phyloP scores from a whole-genome alignment of 2,888 invertebrate genomes.

The Dasysyrphus albostriatus region DNA sequence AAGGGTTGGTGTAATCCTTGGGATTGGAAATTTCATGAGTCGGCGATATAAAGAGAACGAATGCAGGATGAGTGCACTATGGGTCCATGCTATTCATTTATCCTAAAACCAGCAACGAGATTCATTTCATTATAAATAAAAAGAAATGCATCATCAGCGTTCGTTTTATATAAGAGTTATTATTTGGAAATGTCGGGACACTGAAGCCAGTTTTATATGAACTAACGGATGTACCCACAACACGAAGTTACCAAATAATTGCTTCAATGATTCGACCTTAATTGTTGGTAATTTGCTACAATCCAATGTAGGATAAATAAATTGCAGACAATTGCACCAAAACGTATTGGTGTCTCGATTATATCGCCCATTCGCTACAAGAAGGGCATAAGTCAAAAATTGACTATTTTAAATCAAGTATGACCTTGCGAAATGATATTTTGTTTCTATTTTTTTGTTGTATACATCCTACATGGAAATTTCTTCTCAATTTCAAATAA shows the following conservation, averaged over 20 bases:
- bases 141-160: slow-evolving; percentile 63
- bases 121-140: slow-evolving; percentile 59
- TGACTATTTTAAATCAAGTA: too few species aligned
- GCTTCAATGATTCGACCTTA: slow-evolving; percentile 53
- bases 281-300: slow-evolving; percentile 52
- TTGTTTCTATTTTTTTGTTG: too few species aligned
- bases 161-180: slow-evolving; percentile 46
- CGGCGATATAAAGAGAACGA: slow-evolving; percentile 51
- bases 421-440: too few species aligned
- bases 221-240: slow-evolving; percentile 5
- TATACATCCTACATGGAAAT: too few species aligned
- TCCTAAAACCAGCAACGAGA: slow-evolving; percentile 48
- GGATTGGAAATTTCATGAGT: slow-evolving; percentile 60
- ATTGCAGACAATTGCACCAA: background rate
- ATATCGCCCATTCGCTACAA: too few species aligned
- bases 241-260: slow-evolving; percentile 50
- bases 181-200: slow-evolving; percentile 21
- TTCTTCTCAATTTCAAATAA: too few species aligned
- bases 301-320: slow-evolving; percentile 34
- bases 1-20: slow-evolving; percentile 55
- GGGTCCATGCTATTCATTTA: slow-evolving; percentile 38
- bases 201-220: slow-evolving; percentile 15
- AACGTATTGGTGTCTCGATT: too few species aligned
- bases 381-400: too few species aligned
- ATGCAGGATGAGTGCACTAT: slow-evolving; percentile 64